A percentile compares a stretch with the other conserved stretches of the same genome.
Evolutionary conservation across 2,113 vertebrate genomes (phyloP).

Genomic region (Pangasianodon hypophthalmus): DNA sequence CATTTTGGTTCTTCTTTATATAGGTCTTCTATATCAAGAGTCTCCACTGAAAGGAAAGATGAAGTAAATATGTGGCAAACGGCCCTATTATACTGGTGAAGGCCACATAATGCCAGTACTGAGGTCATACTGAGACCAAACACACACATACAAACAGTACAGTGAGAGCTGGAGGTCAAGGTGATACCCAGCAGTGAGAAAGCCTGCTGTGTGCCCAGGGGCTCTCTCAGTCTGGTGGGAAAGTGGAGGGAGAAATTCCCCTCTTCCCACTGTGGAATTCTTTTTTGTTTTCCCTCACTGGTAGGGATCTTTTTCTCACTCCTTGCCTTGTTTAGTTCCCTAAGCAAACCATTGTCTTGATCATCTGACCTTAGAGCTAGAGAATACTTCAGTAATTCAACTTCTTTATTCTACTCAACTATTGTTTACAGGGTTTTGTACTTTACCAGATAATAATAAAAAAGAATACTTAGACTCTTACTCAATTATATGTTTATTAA

Average conservation of each 20-base stretch:
- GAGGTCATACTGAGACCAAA: not conserved
- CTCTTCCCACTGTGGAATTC: conserved; percentile 45
- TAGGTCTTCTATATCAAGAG: conserved; percentile 1
- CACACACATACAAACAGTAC: not conserved
- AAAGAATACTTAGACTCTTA: not conserved
- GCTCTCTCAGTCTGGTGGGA: conserved; percentile 35
- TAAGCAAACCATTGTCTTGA: not conserved
- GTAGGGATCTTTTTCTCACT: conserved; percentile 14
- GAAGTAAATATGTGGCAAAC: not conserved
- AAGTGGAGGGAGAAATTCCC: conserved; percentile 44
- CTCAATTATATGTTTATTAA: not conserved
- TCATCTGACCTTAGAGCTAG: not conserved
- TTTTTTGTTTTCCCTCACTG: conserved; percentile 14
- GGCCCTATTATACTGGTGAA: not conserved
- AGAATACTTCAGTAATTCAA: not conserved
- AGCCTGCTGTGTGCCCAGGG: conserved; percentile 26
- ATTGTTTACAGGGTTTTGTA: not conserved
- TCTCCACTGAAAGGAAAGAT: conserved; percentile 27
- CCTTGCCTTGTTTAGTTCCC: not conserved
- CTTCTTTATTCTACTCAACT: not conserved
- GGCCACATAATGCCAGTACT: not conserved
- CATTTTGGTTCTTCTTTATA: conserved; percentile 13
- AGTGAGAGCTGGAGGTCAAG: conserved; percentile 33
- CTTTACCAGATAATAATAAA: not conserved
- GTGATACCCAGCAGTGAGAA: conserved; percentile 18